A percentile compares a stretch with the other conserved stretches of the same genome.
These are phyloP conservation scores for Eledone cirrhosa DNA, from an alignment of 2,888 invertebrate species.

Conservation along the genomic window DNA sequence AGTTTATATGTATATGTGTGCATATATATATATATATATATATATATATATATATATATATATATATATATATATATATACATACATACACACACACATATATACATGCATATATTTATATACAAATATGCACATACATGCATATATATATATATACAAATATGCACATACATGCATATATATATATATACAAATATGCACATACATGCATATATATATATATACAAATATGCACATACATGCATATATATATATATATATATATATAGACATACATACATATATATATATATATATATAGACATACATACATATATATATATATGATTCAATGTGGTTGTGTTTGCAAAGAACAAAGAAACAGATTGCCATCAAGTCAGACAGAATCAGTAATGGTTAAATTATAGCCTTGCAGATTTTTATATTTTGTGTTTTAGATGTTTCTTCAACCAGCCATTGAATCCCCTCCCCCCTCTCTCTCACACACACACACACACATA, in stretches of 20 bases:
- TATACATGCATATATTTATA: not conserved
- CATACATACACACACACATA: not conserved
- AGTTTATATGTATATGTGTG: not conserved
- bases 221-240: not conserved
- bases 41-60: not conserved
- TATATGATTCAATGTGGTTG: not conserved
- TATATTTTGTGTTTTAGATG: not conserved
- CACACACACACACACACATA: too few relatives aligned
- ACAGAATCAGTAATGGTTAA: too few relatives aligned
- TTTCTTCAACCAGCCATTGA: not conserved
- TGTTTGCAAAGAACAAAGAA: too few relatives aligned
- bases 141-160: not conserved
- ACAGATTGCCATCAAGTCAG: too few relatives aligned
- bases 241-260: not conserved
- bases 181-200: not conserved
- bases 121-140: not conserved
- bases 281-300: not conserved
- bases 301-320: not conserved
- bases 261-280: not conserved
- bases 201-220: too few relatives aligned
- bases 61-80: not conserved
- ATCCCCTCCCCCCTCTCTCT: not conserved
- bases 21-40: not conserved
- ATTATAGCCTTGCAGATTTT: not conserved
- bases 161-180: not conserved